Evolutionary conservation across 1,140 invertebrate species (phyloP).

Genomic region (Tetraneura akinire): DNA sequence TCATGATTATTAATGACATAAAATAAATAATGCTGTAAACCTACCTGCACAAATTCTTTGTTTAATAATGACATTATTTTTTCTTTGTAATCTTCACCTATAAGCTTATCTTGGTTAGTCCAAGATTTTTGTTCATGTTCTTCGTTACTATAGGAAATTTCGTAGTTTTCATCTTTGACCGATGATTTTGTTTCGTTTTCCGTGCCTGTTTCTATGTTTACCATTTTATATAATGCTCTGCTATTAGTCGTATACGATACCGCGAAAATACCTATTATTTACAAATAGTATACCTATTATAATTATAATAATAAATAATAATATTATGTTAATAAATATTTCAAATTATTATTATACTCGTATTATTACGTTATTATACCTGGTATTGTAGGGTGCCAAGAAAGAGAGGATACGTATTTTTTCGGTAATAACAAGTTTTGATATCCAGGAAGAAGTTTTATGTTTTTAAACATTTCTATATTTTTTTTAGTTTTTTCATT

Average conservation of each 20-base stretch:
- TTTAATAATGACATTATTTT: conserved; percentile 22
- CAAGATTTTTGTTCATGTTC: not conserved
- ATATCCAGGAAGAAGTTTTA: conserved; percentile 6
- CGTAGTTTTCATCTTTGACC: conserved; percentile 16
- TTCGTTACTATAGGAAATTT: not conserved
- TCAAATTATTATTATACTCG: not conserved
- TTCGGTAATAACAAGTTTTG: not conserved
- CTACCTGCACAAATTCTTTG: conserved; percentile 21
- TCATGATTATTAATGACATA: not conserved
- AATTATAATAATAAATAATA: not conserved
- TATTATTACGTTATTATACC: conserved; percentile 10
- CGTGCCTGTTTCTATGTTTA: not conserved
- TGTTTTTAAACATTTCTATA: not conserved
- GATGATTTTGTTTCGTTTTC: not conserved
- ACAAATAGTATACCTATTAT: no score
- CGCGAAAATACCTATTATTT: conserved; percentile 17
- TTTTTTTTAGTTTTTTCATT: not conserved
- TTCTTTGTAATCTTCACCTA: conserved; percentile 31
- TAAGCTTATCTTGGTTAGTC: not conserved
- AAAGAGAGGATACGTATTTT: conserved; percentile 24
- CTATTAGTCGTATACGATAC: conserved; percentile 5
- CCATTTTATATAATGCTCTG: conserved; percentile 25
- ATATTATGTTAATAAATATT: not conserved
- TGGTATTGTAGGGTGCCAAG: conserved; percentile 32
- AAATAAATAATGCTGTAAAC: not conserved